These are phyloP conservation scores for Heterotis niloticus DNA, from an alignment of 2,113 vertebrate species.

Conservation along the genomic window DNA sequence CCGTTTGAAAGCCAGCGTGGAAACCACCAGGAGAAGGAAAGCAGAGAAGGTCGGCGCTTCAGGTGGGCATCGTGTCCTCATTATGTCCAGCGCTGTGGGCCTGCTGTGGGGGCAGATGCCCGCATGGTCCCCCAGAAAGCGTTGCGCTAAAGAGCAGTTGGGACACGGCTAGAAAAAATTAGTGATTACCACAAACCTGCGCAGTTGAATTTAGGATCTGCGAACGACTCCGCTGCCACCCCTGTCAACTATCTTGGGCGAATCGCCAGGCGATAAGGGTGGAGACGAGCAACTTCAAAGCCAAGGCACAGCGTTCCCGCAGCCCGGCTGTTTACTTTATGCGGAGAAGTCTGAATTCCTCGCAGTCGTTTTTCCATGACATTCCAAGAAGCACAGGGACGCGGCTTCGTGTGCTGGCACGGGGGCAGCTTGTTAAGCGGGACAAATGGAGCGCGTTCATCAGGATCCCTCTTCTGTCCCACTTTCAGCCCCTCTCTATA, in stretches of 20 bases:
- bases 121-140: no score
- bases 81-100: no score
- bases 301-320: slow-evolving; percentile 54
- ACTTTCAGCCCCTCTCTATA: neutral
- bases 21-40: no score
- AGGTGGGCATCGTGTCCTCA: no score
- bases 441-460: slow-evolving; percentile 4
- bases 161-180: neutral
- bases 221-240: neutral
- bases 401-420: slow-evolving; percentile 54
- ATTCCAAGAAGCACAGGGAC: slow-evolving; percentile 62
- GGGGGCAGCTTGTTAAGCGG: slow-evolving; percentile 21
- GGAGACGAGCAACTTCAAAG: slow-evolving; percentile 63
- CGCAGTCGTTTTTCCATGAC: slow-evolving; percentile 68
- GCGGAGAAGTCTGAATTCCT: slow-evolving; percentile 69
- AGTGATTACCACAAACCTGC: neutral
- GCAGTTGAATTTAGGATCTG: neutral
- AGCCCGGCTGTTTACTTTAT: slow-evolving; percentile 67
- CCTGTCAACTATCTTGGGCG: neutral
- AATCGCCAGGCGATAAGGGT: slow-evolving; percentile 23
- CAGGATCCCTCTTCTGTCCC: slow-evolving; percentile 8
- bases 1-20: no score
- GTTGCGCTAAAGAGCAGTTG: neutral
- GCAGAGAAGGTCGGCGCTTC: no score
- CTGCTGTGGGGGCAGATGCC: no score